phyloP scores from a whole-genome alignment of 53 echinoderm and acorn worm genomes.

The Mesocentrotus franciscanus region DNA sequence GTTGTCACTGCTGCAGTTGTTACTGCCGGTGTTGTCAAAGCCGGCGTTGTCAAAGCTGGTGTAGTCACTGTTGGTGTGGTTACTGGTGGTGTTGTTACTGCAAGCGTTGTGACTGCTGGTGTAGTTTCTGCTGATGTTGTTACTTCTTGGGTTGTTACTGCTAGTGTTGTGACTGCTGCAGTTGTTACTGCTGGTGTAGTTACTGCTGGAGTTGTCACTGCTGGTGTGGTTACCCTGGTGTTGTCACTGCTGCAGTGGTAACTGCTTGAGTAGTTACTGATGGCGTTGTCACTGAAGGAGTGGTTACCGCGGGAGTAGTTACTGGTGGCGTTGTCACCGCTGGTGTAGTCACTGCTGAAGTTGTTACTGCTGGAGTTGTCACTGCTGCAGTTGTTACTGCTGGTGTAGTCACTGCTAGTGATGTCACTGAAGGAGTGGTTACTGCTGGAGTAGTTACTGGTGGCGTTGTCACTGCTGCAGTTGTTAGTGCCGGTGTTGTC shows the following conservation, averaged over 20 bases:
- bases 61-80: constrained; percentile 54
- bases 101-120: background rate
- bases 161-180: constrained; percentile 32
- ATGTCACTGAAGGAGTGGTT: too few relatives aligned
- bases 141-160: constrained; percentile 51
- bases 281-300: too few relatives aligned
- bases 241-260: constrained; percentile 50
- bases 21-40: background rate
- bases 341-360: constrained; percentile 26
- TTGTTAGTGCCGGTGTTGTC: constrained; percentile 39
- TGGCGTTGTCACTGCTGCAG: too few relatives aligned
- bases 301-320: too few relatives aligned
- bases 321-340: constrained; percentile 42
- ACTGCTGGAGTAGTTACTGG: too few relatives aligned
- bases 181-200: constrained; percentile 62
- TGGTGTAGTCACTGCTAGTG: constrained; percentile 32
- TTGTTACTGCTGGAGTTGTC: constrained; percentile 50
- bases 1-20: constrained; percentile 54
- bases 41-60: background rate
- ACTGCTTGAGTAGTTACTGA: constrained; percentile 43
- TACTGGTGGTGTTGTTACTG: constrained; percentile 39
- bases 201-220: constrained; percentile 45
- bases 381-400: constrained; percentile 50
- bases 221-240: constrained; percentile 52
- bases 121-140: constrained; percentile 52